A percentile compares a stretch with the other conserved stretches of the same genome.
phyloP scores from a whole-genome alignment of 1,140 invertebrate genomes.

The Drosophila fuyamai region DNA sequence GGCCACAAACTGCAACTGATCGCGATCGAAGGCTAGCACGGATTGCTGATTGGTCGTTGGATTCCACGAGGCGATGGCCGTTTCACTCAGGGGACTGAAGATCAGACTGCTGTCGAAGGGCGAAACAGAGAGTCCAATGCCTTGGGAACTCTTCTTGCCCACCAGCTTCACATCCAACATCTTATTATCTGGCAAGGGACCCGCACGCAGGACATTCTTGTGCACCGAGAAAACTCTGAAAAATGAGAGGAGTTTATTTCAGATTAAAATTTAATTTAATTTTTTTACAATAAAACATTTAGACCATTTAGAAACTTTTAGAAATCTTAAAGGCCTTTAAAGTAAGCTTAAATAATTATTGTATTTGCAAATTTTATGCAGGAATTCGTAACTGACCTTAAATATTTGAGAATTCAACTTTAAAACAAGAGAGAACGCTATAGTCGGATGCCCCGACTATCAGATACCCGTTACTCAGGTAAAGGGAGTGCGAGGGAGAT shows the following conservation, averaged over 20 bases:
- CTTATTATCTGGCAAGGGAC: slow-evolving; percentile 88
- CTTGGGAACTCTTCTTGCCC: slow-evolving; percentile 92
- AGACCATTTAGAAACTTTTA: background rate
- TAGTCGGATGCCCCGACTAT: too few species aligned
- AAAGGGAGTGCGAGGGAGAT: too few species aligned
- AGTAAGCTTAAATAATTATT: too few species aligned
- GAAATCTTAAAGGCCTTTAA: too few species aligned
- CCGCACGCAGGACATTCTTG: slow-evolving; percentile 89
- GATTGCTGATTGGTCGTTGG: slow-evolving; percentile 89
- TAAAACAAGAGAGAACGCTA: too few species aligned
- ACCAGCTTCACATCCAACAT: slow-evolving; percentile 90
- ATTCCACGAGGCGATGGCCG: slow-evolving; percentile 91
- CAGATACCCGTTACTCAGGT: too few species aligned
- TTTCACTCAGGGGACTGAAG: slow-evolving; percentile 91
- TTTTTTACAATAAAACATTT: background rate
- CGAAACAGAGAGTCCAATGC: slow-evolving; percentile 89
- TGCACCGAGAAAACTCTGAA: slow-evolving; percentile 90
- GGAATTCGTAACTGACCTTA: background rate
- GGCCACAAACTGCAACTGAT: slow-evolving; percentile 90
- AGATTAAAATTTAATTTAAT: background rate
- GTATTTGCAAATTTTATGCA: too few species aligned
- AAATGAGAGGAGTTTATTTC: background rate
- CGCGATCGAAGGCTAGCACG: slow-evolving; percentile 88
- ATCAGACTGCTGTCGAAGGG: slow-evolving; percentile 89
- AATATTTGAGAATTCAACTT: background rate